Evolutionary conservation across 2,888 invertebrate species (phyloP).

Genomic region (Theristus sp.): DNA sequence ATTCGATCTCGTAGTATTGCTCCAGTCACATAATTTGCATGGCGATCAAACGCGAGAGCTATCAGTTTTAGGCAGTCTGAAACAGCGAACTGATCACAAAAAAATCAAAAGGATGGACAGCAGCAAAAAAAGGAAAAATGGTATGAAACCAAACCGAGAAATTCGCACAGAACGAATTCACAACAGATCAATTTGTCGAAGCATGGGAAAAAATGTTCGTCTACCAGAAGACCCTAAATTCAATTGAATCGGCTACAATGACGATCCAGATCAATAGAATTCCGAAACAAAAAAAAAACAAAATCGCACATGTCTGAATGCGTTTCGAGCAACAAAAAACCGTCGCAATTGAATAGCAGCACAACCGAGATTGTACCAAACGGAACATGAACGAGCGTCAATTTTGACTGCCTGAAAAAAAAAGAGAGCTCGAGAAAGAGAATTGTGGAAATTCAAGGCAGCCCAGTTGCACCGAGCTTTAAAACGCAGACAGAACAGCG

Average conservation of each 20-base stretch:
- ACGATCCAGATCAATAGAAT: too few species aligned
- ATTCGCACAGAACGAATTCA: not conserved
- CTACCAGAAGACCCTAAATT: not conserved
- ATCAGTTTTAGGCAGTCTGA: not conserved
- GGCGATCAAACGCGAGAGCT: not conserved
- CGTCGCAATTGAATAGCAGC: too few species aligned
- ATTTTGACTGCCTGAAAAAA: too few species aligned
- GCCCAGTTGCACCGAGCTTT: too few species aligned
- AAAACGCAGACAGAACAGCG: too few species aligned
- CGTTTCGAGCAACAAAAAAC: too few species aligned
- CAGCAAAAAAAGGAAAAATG: not conserved
- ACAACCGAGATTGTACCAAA: not conserved
- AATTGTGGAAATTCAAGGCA: not conserved
- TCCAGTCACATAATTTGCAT: not conserved
- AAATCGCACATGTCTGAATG: too few species aligned
- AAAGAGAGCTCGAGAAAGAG: not conserved
- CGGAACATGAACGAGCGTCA: not conserved
- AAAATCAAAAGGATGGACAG: too few species aligned
- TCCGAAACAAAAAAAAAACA: too few species aligned
- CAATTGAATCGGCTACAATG: too few species aligned
- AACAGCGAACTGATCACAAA: too few species aligned
- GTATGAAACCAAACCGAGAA: not conserved
- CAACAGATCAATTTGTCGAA: not conserved
- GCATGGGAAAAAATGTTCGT: not conserved
- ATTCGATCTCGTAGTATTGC: not conserved